Evolutionary conservation across 2,888 invertebrate species (phyloP).

Genomic region (Epiblema foenella): DNA sequence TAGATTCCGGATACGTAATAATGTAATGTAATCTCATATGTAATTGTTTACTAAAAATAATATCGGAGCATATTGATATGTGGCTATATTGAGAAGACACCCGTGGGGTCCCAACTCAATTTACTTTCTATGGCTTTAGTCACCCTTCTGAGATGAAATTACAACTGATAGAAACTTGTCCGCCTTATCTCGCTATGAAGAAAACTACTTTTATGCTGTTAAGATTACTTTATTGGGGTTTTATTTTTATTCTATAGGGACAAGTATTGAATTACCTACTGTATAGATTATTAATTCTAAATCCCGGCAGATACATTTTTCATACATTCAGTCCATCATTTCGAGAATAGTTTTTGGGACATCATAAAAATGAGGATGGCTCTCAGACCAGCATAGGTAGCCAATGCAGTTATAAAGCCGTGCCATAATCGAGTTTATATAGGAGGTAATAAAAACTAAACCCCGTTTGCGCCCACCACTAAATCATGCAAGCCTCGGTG

Average conservation of each 20-base stretch:
- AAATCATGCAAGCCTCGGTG: constrained; percentile 33
- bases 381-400: neutral
- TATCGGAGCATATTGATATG: constrained; percentile 15
- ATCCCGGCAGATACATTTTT: too few relatives aligned
- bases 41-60: constrained; percentile 17
- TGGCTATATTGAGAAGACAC: constrained; percentile 45
- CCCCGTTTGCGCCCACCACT: constrained; percentile 8
- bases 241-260: constrained; percentile 39
- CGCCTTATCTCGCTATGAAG: constrained; percentile 58
- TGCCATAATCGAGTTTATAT: constrained; percentile 26
- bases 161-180: constrained; percentile 64
- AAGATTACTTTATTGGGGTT: constrained; percentile 42
- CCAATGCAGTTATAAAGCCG: constrained; percentile 21
- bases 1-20: too few relatives aligned
- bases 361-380: neutral
- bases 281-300: too few relatives aligned
- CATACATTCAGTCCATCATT: neutral
- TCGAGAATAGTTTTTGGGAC: neutral
- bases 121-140: constrained; percentile 67
- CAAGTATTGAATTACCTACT: too few relatives aligned
- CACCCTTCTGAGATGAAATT: constrained; percentile 72
- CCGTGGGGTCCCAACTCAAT: constrained; percentile 64
- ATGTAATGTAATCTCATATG: neutral
- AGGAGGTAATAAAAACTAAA: constrained; percentile 36
- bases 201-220: constrained; percentile 43